Evolutionary conservation across 2,113 vertebrate species (phyloP).

Genomic region (Petaurus breviceps): DNA sequence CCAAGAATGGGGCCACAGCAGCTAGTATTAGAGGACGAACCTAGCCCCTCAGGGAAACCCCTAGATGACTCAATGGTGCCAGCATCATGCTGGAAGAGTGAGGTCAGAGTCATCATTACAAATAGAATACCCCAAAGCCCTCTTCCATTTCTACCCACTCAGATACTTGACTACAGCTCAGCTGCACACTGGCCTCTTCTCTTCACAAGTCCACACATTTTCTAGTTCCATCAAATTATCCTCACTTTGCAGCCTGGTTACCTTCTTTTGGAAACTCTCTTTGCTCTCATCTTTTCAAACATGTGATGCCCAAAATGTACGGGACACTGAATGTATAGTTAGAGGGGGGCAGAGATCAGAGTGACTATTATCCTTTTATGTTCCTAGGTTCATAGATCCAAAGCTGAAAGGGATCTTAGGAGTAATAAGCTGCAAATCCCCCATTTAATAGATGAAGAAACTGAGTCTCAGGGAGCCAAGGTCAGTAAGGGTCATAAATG

Average conservation of each 20-base stretch:
- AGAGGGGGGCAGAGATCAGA: neutral
- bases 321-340: neutral
- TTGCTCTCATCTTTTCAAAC: neutral
- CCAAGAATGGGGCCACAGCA: neutral
- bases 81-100: neutral
- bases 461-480: neutral
- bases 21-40: neutral
- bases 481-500: neutral
- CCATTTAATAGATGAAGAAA: neutral
- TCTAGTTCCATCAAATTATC: neutral
- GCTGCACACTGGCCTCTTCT: neutral
- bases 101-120: neutral
- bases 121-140: neutral
- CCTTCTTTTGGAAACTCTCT: neutral
- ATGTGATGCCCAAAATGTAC: neutral
- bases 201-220: neutral
- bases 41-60: neutral
- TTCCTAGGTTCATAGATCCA: neutral
- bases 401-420: neutral
- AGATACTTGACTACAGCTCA: neutral
- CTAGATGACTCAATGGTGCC: neutral
- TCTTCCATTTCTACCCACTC: neutral
- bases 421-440: neutral
- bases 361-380: neutral
- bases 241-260: neutral